These are phyloP conservation scores for Gambusia yucatana DNA, from an alignment of 2,797 vertebrate species.

Conservation along the genomic window DNA sequence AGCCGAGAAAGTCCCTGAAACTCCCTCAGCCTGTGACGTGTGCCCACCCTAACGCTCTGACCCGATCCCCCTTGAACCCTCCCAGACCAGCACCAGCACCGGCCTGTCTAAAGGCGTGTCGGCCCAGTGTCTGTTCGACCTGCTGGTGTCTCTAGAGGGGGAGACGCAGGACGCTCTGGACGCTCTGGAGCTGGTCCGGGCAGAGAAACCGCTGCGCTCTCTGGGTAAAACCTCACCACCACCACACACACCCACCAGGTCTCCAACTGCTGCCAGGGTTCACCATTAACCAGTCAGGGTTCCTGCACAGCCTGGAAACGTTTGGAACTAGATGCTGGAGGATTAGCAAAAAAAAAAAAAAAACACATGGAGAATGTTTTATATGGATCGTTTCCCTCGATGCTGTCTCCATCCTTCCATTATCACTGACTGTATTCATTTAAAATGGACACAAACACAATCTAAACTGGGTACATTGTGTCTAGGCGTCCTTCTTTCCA, in stretches of 20 bases:
- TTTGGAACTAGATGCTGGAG: not conserved
- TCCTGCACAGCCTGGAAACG: not conserved
- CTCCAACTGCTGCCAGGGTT: no score
- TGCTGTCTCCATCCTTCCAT: not conserved
- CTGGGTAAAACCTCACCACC: slow-evolving; percentile 82
- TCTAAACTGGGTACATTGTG: no score
- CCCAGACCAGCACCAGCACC: slow-evolving; percentile 83
- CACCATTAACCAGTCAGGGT: not conserved
- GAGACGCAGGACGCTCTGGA: slow-evolving; percentile 93
- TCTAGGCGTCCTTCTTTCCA: no score
- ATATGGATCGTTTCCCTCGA: not conserved
- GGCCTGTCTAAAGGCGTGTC: slow-evolving; percentile 93
- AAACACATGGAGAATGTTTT: not conserved
- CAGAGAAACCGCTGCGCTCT: slow-evolving; percentile 96
- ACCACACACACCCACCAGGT: no score
- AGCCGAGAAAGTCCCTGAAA: not conserved
- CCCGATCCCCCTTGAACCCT: not conserved
- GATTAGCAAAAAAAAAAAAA: not conserved
- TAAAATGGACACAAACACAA: no score
- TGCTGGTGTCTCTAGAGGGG: slow-evolving; percentile 94
- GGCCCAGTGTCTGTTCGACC: slow-evolving; percentile 95
- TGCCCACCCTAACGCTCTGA: not conserved
- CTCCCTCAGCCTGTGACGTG: not conserved
- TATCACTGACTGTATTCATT: no score
- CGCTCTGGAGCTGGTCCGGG: slow-evolving; percentile 95